Percentiles rank a stretch among this genome's conserved stretches.
phyloP scores from a whole-genome alignment of 1,140 invertebrate species.

The Dinoponera quadriceps region DNA sequence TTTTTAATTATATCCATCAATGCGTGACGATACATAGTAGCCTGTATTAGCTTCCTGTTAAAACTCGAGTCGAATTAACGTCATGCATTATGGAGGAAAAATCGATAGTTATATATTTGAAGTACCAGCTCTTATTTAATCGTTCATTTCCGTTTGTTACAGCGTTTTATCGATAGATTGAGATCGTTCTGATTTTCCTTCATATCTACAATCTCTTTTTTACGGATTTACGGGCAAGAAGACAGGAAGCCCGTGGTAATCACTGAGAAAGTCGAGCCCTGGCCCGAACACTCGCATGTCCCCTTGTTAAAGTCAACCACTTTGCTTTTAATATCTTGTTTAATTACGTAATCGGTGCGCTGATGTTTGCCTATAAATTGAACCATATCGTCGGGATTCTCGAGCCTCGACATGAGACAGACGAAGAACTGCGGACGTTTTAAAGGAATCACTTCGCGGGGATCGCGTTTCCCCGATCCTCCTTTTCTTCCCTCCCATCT shows the following conservation, averaged over 20 bases:
- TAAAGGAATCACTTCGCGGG: slow-evolving; percentile 58
- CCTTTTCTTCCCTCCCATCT: not conserved
- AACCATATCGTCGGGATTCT: slow-evolving; percentile 38
- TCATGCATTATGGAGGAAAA: not conserved
- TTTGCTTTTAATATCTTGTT: not conserved
- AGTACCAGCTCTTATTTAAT: no score
- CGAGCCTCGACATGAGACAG: slow-evolving; percentile 19
- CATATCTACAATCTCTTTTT: not conserved
- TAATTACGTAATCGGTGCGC: not conserved
- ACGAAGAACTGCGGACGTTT: slow-evolving; percentile 38
- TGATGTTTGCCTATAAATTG: slow-evolving; percentile 36
- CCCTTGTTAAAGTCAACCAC: not conserved
- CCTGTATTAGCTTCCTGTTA: no score
- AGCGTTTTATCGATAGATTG: no score
- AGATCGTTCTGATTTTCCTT: no score
- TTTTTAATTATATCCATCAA: not conserved
- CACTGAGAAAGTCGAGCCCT: no score
- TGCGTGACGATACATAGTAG: no score
- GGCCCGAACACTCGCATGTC: not conserved
- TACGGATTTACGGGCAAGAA: not conserved
- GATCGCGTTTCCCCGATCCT: slow-evolving; percentile 11
- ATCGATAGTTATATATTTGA: not conserved
- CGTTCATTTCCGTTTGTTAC: no score
- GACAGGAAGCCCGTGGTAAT: no score
- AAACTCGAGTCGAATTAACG: not conserved